These are phyloP conservation scores for Ligdia adustata DNA, from an alignment of 2,888 invertebrate species.

Conservation along the genomic window DNA sequence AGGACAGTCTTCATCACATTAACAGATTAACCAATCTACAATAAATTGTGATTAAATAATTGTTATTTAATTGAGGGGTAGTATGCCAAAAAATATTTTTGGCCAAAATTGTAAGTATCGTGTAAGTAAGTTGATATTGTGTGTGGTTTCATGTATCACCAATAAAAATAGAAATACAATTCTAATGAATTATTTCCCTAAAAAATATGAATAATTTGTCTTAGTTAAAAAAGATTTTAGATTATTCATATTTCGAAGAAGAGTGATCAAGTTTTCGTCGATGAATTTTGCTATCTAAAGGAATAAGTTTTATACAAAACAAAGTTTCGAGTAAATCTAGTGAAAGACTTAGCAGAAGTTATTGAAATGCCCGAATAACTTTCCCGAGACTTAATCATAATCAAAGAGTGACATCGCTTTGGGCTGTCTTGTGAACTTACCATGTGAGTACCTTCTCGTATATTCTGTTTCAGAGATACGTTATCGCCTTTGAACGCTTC, in stretches of 20 bases:
- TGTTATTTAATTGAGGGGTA: too few relatives aligned
- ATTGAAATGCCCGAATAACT: slow-evolving; percentile 19
- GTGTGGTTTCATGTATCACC: not conserved
- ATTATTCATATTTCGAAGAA: too few relatives aligned
- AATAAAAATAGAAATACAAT: too few relatives aligned
- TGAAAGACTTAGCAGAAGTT: slow-evolving; percentile 27
- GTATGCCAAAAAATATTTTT: too few relatives aligned
- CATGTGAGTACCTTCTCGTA: slow-evolving; percentile 3
- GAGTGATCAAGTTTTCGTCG: slow-evolving; percentile 24
- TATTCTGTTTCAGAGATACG: slow-evolving; percentile 1
- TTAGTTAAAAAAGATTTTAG: too few relatives aligned
- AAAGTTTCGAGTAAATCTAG: slow-evolving; percentile 33
- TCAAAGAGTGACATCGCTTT: slow-evolving; percentile 12
- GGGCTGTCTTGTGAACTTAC: slow-evolving; percentile 6
- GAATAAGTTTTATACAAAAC: slow-evolving; percentile 28
- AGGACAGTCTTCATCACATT: slow-evolving; percentile 3
- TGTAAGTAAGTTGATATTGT: too few relatives aligned
- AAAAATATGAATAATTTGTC: too few relatives aligned
- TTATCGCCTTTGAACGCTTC: slow-evolving; percentile 1
- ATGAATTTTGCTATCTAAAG: slow-evolving; percentile 29
- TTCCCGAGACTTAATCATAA: slow-evolving; percentile 14
- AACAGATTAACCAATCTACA: not conserved
- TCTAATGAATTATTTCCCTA: too few relatives aligned
- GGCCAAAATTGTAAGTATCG: too few relatives aligned
- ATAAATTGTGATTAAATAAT: too few relatives aligned